Evolutionary conservation across 2,888 invertebrate genomes (phyloP).

Genomic region (Ganaspis brasiliensis): DNA sequence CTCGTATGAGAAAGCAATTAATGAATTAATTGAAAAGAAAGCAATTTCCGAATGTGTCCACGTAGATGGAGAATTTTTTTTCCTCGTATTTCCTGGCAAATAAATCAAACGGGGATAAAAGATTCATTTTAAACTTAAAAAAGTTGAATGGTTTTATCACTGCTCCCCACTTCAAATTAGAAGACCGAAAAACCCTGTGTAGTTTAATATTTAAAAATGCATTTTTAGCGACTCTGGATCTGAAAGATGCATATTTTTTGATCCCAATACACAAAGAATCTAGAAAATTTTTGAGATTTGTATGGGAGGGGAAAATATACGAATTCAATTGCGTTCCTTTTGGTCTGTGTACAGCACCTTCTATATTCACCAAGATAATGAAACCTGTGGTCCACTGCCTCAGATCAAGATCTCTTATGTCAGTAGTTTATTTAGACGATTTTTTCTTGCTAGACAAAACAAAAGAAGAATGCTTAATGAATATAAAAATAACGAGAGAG

Average conservation of each 20-base stretch:
- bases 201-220: slow-evolving; percentile 37
- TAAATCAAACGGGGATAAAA: slow-evolving; percentile 2
- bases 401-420: background rate
- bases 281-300: slow-evolving; percentile 55
- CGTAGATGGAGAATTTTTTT: too few species aligned
- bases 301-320: slow-evolving; percentile 36
- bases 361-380: slow-evolving; percentile 46
- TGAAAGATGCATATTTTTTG: slow-evolving; percentile 12
- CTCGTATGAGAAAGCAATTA: too few species aligned
- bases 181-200: slow-evolving; percentile 50
- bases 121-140: slow-evolving; percentile 34
- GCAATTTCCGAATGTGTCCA: too few species aligned
- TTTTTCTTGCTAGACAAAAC: background rate
- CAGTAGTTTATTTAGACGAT: background rate
- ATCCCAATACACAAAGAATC: slow-evolving; percentile 43
- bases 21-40: too few species aligned
- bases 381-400: background rate
- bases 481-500: background rate
- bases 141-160: slow-evolving; percentile 51
- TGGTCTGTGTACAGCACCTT: slow-evolving; percentile 52
- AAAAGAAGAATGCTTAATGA: background rate
- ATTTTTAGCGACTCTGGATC: slow-evolving; percentile 50
- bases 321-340: slow-evolving; percentile 57
- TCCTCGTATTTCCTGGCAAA: slow-evolving; percentile 7
- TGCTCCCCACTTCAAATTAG: slow-evolving; percentile 54